These are phyloP conservation scores for Scolopax rusticola DNA, from an alignment of 2,797 vertebrate species.

Conservation along the genomic window DNA sequence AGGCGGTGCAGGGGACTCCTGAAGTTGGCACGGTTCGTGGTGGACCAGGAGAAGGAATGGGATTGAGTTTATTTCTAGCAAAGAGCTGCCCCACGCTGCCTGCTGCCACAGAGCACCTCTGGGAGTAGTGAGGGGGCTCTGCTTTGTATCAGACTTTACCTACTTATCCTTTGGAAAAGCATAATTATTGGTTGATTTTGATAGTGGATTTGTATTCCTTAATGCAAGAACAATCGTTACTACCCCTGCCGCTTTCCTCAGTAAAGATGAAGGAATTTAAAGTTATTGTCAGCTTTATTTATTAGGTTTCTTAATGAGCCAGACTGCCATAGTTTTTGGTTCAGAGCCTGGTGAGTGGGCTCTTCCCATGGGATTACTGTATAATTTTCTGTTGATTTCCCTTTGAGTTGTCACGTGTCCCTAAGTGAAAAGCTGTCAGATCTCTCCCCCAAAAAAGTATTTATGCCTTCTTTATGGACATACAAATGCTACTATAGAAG, in stretches of 20 bases:
- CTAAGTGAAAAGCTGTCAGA: not conserved
- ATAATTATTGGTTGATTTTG: not conserved
- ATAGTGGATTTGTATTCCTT: not conserved
- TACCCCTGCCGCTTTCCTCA: not conserved
- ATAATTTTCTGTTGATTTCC: not conserved
- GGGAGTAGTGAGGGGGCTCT: not conserved
- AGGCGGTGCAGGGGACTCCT: not conserved
- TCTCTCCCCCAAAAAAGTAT: not conserved
- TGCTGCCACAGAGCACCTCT: not conserved
- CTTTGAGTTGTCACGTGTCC: not conserved
- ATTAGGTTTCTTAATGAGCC: not conserved
- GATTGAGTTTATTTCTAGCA: not conserved
- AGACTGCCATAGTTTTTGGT: not conserved
- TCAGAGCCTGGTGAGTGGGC: not conserved
- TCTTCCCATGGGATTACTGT: not conserved
- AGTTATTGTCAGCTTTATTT: slow-evolving; percentile 5
- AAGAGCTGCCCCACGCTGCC: not conserved
- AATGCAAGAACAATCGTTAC: not conserved
- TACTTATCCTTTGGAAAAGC: not conserved
- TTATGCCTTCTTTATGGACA: not conserved
- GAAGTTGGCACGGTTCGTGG: not conserved
- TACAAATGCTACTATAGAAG: not conserved
- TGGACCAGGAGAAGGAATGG: not conserved
- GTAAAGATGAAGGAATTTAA: not conserved
- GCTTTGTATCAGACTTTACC: not conserved